Conservation (phyloP, 2,888 invertebrate genomes). For the Ariolimax columbianus region DNA sequence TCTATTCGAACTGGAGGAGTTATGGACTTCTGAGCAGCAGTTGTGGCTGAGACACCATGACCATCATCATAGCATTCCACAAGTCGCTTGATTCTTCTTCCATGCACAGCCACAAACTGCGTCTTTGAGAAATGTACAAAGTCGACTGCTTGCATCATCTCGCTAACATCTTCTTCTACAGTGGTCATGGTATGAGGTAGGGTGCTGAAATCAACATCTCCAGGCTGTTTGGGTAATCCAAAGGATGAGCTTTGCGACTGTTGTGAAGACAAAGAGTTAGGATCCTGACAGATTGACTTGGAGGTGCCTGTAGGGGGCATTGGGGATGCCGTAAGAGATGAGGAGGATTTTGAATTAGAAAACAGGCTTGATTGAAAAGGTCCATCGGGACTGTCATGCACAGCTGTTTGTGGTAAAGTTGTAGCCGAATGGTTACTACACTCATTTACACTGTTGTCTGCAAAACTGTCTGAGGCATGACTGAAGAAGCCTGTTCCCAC, state of each 20-base stretch:
- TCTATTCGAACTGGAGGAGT: slow-evolving; percentile 60
- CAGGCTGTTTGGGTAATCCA: slow-evolving; percentile 34
- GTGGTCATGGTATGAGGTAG: slow-evolving; percentile 54
- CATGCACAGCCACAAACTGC: slow-evolving; percentile 57
- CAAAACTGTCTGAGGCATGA: slow-evolving; percentile 23
- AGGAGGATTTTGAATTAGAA: background rate
- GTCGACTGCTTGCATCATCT: slow-evolving; percentile 55
- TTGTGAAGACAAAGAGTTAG: slow-evolving; percentile 15
- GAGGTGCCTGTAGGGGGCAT: background rate
- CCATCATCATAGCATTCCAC: slow-evolving; percentile 62
- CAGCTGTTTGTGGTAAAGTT: slow-evolving; percentile 45
- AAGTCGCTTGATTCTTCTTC: slow-evolving; percentile 58
- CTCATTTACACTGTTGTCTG: slow-evolving; percentile 32
- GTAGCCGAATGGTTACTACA: slow-evolving; percentile 21
- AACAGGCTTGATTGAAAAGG: background rate
- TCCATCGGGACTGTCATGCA: slow-evolving; percentile 24
- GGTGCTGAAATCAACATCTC: slow-evolving; percentile 52
- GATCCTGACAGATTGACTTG: slow-evolving; percentile 18
- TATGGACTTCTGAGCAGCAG: slow-evolving; percentile 64
- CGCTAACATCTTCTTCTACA: slow-evolving; percentile 54
- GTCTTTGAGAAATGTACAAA: slow-evolving; percentile 58
- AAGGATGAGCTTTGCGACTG: slow-evolving; percentile 34
- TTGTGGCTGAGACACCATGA: slow-evolving; percentile 60
- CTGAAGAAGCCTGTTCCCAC: slow-evolving; percentile 55
- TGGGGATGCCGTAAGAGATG: slow-evolving; percentile 18